Percentiles rank a stretch among this genome's conserved stretches.
Conservation (phyloP, 64 coral and sea anemone genomes). For the Dendrophyllia cribrosa region DNA sequence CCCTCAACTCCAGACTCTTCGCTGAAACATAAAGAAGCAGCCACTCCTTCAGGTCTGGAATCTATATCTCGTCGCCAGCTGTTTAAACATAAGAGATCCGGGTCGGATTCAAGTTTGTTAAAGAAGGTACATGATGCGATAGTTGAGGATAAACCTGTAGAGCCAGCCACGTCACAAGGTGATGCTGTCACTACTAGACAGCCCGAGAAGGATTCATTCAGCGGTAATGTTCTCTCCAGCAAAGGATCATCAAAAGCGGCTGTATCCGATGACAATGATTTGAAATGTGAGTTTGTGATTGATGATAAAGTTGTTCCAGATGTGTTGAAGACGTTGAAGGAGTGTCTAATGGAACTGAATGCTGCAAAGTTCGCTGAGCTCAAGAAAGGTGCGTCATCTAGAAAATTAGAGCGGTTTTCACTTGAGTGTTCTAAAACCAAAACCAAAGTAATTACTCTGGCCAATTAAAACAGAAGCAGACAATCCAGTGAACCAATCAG, state of each 20-base stretch:
- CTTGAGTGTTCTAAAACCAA: no score
- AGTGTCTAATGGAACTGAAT: slow-evolving; percentile 66
- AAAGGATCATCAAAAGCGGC: slow-evolving; percentile 32
- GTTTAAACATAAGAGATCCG: slow-evolving; percentile 4
- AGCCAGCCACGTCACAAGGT: neutral
- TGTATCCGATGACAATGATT: slow-evolving; percentile 24
- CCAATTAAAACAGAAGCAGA: no score
- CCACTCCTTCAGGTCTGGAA: neutral
- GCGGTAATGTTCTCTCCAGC: slow-evolving; percentile 12
- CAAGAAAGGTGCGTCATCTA: slow-evolving; percentile 17
- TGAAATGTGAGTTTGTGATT: slow-evolving; percentile 57
- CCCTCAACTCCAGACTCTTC: slow-evolving; percentile 22
- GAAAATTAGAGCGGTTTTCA: no score
- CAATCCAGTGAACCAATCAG: no score
- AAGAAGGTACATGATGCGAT: neutral
- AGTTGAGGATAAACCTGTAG: neutral
- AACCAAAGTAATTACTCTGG: no score
- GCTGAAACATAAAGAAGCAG: neutral
- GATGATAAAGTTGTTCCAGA: slow-evolving; percentile 46
- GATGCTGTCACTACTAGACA: neutral
- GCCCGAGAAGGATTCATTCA: slow-evolving; percentile 10
- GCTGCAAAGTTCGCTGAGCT: slow-evolving; percentile 35
- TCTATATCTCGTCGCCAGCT: neutral
- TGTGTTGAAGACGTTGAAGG: slow-evolving; percentile 51
- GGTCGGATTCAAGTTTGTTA: neutral